Evolutionary conservation across 2,797 vertebrate species (phyloP).

Genomic region (Xenops minutus): DNA sequence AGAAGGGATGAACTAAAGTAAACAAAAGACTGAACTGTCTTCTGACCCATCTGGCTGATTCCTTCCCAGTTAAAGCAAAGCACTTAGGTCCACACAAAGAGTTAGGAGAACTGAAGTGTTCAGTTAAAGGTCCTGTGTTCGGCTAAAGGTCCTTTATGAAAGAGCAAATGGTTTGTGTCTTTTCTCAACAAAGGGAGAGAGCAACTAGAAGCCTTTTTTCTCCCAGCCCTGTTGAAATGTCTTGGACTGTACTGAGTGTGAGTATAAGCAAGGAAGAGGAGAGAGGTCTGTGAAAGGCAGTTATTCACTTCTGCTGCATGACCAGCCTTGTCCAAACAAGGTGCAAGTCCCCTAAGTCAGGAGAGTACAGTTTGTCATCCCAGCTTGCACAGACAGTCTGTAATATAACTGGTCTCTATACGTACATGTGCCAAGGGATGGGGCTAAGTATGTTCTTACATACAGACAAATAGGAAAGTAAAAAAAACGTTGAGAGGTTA

Average conservation of each 20-base stretch:
- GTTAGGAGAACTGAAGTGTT: background rate
- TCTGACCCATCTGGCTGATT: background rate
- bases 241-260: background rate
- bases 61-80: background rate
- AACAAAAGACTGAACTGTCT: background rate
- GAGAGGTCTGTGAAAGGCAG: background rate
- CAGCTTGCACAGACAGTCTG: background rate
- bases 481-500: background rate
- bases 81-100: background rate
- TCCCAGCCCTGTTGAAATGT: background rate
- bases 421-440: background rate
- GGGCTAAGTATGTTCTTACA: background rate
- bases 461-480: background rate
- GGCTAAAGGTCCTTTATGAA: background rate
- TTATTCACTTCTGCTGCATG: background rate
- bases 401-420: background rate
- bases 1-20: background rate
- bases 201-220: background rate
- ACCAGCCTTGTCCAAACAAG: background rate
- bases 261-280: background rate
- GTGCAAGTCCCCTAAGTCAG: background rate
- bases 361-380: background rate
- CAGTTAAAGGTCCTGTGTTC: background rate
- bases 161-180: background rate
- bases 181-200: background rate